Base-by-base conservation (phyloP, 2,797 vertebrate species). In the Sebastes nivosus region DNA sequence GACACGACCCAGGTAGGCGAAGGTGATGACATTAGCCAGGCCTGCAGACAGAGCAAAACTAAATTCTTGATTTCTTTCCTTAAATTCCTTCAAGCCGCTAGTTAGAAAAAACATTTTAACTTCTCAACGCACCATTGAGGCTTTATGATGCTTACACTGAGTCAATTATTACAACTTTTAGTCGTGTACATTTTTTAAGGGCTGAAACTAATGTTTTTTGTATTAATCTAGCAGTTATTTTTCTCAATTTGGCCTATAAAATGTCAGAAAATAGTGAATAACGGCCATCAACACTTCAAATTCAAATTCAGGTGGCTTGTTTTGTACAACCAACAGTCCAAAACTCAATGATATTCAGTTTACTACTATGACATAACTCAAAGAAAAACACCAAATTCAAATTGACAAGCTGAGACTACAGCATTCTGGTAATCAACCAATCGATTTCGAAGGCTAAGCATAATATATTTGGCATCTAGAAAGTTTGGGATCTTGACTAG, bases 1-100 rank as follows among this genome's bases (percentile, higher is more conserved):
- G 69, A 97, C 95, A 1, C 95, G 96, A 9, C 97, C 97, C 14
- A 96, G 93, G 79, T 97, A 97, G 79, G 96, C 95, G 0, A 96
- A 97, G 54, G 96, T 96, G 88, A 97, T 96, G 61, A 96, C 82
- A 0, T 97, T 95, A 81, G 96, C 95, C 73, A 97, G 90, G 61
- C 97, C 97, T 94, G 91, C 27, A 4, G 81, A 70, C 8, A 13
- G 34, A 8, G 11, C 6, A 2, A 46, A 46, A 46, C 42, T 46
- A 46, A 46, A 46, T 18, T 20, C 64, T 6, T 46, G 14, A 66
- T n/a, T 27, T 65, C 13, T 38, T 38, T 38, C 9, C 25, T 30
- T n/a, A 29, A 27, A 50, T 20, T 25, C 11, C 42, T n/a, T 24
- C 4, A 18, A 69, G n/a, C 16, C 2, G 14, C 5, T 36, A 38